These are phyloP conservation scores for Zygaena filipendulae DNA, from an alignment of 2,888 invertebrate genomes.

Conservation along the genomic window DNA sequence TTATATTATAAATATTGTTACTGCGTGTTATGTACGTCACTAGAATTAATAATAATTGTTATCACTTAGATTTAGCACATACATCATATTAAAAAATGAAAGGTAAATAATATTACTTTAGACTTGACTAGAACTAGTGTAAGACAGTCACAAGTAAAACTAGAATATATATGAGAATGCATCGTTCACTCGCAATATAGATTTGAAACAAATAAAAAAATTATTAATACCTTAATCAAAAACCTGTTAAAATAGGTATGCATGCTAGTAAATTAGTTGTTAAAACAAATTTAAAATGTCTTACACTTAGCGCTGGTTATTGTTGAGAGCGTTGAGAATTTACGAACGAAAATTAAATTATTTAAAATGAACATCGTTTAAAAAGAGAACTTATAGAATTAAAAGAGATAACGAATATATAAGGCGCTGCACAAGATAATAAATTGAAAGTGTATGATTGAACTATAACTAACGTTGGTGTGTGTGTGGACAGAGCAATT, in stretches of 20 bases:
- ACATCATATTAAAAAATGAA: constrained; percentile 51
- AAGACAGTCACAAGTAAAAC: constrained; percentile 34
- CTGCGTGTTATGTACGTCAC: constrained; percentile 59
- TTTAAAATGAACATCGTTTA: no score
- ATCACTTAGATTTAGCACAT: constrained; percentile 64
- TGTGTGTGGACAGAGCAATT: constrained; percentile 89
- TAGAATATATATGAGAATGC: no score
- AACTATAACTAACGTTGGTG: no score
- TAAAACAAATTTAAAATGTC: constrained; percentile 35
- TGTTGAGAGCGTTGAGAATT: constrained; percentile 70
- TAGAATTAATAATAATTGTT: constrained; percentile 40
- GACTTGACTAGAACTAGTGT: constrained; percentile 51
- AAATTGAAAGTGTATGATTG: constrained; percentile 19
- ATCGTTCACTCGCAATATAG: no score
- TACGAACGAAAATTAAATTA: constrained; percentile 30
- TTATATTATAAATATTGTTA: no score
- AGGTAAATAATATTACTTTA: constrained; percentile 43
- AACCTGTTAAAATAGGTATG: no score
- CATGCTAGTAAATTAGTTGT: no score
- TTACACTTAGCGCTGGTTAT: constrained; percentile 58
- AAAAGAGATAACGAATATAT: no score
- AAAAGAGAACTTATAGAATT: no score
- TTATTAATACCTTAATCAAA: no score
- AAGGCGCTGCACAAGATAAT: no score
- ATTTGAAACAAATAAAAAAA: no score